Conservation (phyloP, 2,113 vertebrate genomes). For the Cololabis saira region DNA sequence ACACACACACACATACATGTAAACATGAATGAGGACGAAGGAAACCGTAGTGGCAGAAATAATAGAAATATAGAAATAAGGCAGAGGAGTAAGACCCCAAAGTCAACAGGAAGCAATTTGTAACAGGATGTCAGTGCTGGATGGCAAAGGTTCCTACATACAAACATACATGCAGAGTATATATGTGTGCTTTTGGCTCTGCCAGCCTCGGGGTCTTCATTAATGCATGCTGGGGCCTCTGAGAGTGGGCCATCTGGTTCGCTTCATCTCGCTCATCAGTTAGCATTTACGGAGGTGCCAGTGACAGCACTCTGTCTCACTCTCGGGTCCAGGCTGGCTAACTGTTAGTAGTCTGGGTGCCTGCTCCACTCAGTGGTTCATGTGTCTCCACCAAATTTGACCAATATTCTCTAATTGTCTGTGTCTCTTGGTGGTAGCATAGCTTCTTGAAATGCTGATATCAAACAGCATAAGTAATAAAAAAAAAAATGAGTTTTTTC, state of each 20-base stretch:
- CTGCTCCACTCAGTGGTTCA: neutral
- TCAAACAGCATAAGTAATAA: no score
- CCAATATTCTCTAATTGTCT: no score
- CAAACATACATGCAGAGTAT: conserved; percentile 26
- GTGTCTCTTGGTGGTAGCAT: no score
- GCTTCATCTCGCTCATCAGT: conserved; percentile 65
- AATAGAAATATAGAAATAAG: conserved; percentile 15
- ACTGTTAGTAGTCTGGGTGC: conserved; percentile 12
- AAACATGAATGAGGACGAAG: conserved; percentile 3
- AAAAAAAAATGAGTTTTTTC: no score
- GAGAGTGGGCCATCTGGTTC: conserved; percentile 73
- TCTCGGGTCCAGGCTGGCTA: conserved; percentile 31
- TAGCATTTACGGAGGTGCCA: conserved; percentile 61
- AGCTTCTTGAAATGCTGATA: no score
- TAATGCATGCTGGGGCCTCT: conserved; percentile 64
- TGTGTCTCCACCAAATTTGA: neutral
- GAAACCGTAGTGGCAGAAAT: conserved; percentile 33
- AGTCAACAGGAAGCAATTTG: conserved; percentile 76
- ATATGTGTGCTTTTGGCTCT: conserved; percentile 43
- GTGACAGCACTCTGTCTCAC: conserved; percentile 30
- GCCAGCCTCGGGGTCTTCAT: conserved; percentile 65
- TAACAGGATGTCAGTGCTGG: conserved; percentile 61
- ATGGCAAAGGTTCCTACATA: conserved; percentile 37
- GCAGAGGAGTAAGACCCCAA: conserved; percentile 49
- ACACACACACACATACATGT: conserved; percentile 3